phyloP scores from a whole-genome alignment of 2,888 invertebrate species.

The Caenorhabditis imperialis region DNA sequence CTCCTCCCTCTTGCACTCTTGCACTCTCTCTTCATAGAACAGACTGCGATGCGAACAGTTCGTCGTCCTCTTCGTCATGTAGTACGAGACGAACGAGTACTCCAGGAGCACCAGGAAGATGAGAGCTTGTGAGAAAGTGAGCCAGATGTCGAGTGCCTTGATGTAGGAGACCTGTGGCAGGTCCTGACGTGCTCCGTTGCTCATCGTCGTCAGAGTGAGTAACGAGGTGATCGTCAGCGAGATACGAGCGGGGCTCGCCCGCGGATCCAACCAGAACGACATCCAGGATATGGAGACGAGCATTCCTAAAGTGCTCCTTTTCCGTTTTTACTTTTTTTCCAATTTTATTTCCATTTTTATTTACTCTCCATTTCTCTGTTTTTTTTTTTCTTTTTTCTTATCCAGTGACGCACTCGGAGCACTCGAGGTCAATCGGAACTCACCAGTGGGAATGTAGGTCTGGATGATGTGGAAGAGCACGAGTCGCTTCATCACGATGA shows the following conservation, averaged over 20 bases:
- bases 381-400: background rate
- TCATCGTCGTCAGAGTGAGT: constrained; percentile 77
- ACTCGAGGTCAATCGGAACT: no score
- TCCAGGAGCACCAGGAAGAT: constrained; percentile 77
- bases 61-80: constrained; percentile 71
- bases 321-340: background rate
- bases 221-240: constrained; percentile 77
- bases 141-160: constrained; percentile 77
- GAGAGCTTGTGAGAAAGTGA: constrained; percentile 75
- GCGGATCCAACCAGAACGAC: constrained; percentile 77
- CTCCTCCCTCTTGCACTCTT: constrained; percentile 40
- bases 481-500: constrained; percentile 75
- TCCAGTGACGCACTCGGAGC: no score
- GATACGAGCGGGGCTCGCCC: constrained; percentile 77
- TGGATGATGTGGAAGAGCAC: constrained; percentile 77
- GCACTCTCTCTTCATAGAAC: constrained; percentile 50
- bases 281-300: constrained; percentile 76
- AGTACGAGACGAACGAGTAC: constrained; percentile 77
- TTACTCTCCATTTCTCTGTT: no score
- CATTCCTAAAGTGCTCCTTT: constrained; percentile 64
- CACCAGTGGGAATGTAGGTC: constrained; percentile 77
- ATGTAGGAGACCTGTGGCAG: constrained; percentile 77
- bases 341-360: constrained; percentile 1
- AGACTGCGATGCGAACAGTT: constrained; percentile 68
- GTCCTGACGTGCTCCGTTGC: constrained; percentile 77